Base-by-base conservation (phyloP, 1,140 invertebrate genomes). In the Cherax destructor region DNA sequence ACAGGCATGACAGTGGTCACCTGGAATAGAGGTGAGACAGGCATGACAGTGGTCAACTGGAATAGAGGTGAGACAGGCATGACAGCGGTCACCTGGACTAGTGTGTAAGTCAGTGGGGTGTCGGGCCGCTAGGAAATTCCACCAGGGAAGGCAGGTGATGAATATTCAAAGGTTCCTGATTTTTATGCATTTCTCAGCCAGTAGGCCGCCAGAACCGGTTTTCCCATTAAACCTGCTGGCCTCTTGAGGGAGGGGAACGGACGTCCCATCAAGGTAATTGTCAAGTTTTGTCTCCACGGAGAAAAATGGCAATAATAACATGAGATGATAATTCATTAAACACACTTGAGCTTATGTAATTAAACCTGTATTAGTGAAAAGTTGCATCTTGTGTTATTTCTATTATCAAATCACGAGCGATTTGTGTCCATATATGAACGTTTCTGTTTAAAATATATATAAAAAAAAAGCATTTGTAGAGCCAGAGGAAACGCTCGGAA, bases 161-260 rank as follows among this genome's bases (percentile, higher is more conserved):
- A 84, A 84, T 84, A 84, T 84, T 84, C 83, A 84, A 84, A 84
- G 83, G 65, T 41, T 59, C 59, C 65, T 84, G 83, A 84, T 84
- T 84, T 83, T 84, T 84, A 84, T 84, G 83, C 83, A 84, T 84
- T 84, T 84, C 47, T 24, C 10, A 84, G 61, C 65, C 59, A 50
- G 65, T 84, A 84, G 83, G 83, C 83, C 65, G 83, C 83, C 49
- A 50, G 49, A 65, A 72, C 59, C 83, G 59, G 83, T 65, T 84
- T 74, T 18, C 10, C 30, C 83, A 65, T 69, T 84, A 69, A 84
- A 84, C 24, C 65, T 74, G 21, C 59, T 5, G 83, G 65, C 30
- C 61, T n/a, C 30, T 74, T 49, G 83, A 65, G 61, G 65, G 56
- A 5, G 56, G 52, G 52, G 52, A 13, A 9, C 7, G 0, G 52